These are phyloP conservation scores for Meandrusa payeni DNA, from an alignment of 2,888 invertebrate genomes.

Conservation along the genomic window DNA sequence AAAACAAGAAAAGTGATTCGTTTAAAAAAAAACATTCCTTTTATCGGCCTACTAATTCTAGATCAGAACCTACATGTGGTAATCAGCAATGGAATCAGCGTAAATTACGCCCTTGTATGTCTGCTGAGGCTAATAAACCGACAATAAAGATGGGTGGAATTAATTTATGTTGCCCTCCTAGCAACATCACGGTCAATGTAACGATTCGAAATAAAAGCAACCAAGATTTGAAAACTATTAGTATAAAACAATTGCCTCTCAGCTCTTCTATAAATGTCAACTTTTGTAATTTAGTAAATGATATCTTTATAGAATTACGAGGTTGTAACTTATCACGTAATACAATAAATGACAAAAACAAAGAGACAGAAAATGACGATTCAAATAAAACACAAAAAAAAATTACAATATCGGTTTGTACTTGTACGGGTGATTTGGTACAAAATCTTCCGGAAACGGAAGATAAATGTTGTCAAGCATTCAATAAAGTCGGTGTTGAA, in stretches of 20 bases:
- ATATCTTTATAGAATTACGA: conserved; percentile 2
- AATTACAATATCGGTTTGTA: not conserved
- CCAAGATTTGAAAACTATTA: conserved; percentile 3
- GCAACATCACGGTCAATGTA: conserved; percentile 4
- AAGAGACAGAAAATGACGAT: not conserved
- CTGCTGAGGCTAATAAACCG: not conserved
- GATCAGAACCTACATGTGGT: conserved; percentile 17
- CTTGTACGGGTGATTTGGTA: not conserved
- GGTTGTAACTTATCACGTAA: not conserved
- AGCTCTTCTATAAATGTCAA: conserved; percentile 10
- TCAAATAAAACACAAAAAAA: not conserved
- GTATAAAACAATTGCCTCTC: conserved; percentile 1
- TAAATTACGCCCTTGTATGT: conserved; percentile 14
- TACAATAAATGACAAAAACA: not conserved
- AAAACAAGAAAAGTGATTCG: not conserved
- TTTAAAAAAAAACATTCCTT: not conserved
- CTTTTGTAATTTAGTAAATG: conserved; percentile 12
- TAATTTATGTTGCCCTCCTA: conserved; percentile 1
- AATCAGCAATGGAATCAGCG: conserved; percentile 3
- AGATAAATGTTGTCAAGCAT: conserved; percentile 1
- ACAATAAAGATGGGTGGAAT: not conserved
- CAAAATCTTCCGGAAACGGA: not conserved
- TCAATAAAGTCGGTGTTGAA: conserved; percentile 4
- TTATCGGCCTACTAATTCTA: conserved; percentile 3
- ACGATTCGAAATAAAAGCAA: conserved; percentile 2